Percentiles rank a stretch among this genome's conserved stretches.
Conservation (phyloP, 37 sponge, comb jelly and placozoan species). For the Eunapius fragilis region DNA sequence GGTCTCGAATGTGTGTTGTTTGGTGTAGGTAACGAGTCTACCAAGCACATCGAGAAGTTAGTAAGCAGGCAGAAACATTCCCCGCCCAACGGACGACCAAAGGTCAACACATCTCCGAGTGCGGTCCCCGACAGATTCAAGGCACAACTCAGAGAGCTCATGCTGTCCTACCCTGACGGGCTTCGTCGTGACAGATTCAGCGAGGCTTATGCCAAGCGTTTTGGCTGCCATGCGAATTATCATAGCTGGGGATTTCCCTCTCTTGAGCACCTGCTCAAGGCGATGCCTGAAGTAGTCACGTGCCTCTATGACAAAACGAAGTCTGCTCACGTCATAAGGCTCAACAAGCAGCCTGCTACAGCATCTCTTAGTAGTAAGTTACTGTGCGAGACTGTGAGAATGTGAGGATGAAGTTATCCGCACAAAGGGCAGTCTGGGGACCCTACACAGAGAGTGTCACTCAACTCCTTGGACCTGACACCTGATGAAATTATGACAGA, state of each 20-base stretch:
- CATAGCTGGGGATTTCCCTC: slow-evolving; percentile 23
- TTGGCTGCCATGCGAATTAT: slow-evolving; percentile 33
- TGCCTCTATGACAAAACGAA: neutral
- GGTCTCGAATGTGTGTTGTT: neutral
- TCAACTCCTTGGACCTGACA: neutral
- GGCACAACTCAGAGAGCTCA: slow-evolving; percentile 25
- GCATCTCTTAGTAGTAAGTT: neutral
- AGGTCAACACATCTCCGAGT: neutral
- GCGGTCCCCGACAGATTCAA: slow-evolving; percentile 16
- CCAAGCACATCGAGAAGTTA: slow-evolving; percentile 32
- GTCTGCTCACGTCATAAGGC: neutral
- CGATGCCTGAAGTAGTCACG: slow-evolving; percentile 19
- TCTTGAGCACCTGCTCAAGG: slow-evolving; percentile 11
- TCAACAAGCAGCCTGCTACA: neutral
- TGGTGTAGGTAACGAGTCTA: slow-evolving; percentile 28
- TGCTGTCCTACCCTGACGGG: slow-evolving; percentile 57
- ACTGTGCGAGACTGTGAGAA: neutral
- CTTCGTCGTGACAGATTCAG: slow-evolving; percentile 11
- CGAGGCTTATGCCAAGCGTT: slow-evolving; percentile 58
- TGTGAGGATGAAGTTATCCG: too few relatives aligned
- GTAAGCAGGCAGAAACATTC: slow-evolving; percentile 31
- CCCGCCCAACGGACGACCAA: neutral
- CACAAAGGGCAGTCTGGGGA: neutral
- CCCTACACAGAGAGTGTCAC: neutral
- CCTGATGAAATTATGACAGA: neutral